Base-by-base conservation (phyloP, 2,888 invertebrate species). In the Drosophila meridionalis region DNA sequence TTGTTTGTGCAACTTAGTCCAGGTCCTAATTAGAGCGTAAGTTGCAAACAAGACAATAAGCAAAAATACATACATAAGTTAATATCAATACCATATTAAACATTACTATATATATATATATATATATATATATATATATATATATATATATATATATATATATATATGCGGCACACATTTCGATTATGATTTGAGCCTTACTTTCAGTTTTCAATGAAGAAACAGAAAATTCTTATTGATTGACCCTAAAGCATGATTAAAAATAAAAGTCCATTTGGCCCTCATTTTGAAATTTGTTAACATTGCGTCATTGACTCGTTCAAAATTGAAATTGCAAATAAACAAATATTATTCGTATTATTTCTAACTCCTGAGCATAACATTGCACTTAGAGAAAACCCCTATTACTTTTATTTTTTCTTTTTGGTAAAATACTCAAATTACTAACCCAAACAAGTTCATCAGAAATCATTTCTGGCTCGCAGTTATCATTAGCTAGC, bases 151-250 rank as follows among this genome's bases (percentile, higher is more conserved):
- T 14, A 14, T 14, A 40, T 6, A 40, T 7, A 14, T 6, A 12
- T 5, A 38, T 14, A 53, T 81, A 66, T 58, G 65, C 80, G 63
- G 85, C 89, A 90, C 85, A 80, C 73, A 73, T 59, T 70, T 47
- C 63, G 56, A 90, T 84, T 69, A 62, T 76, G 52, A 69, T 82
- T 77, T 90, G 69, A 53, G 90, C 80, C 86, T 86, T 63, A 71
- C 69, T 90, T 77, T 86, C 89, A 74, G 73, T 88, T 85, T 90
- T 85, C 89, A 85, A 88, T 85, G 81, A 62, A 68, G 69, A 67
- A 56, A 50, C 43, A 69, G 45, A 73, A 57, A 47, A 43, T 73
- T 74, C 62, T 53, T 43, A 71, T 77, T 86, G 57, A 84, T 88
- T 87, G 88, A 88, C 83, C 42, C 34, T 52, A 70, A 20, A 52